Base-by-base conservation (phyloP, 2,113 vertebrate genomes). In the Leptosomus discolor region DNA sequence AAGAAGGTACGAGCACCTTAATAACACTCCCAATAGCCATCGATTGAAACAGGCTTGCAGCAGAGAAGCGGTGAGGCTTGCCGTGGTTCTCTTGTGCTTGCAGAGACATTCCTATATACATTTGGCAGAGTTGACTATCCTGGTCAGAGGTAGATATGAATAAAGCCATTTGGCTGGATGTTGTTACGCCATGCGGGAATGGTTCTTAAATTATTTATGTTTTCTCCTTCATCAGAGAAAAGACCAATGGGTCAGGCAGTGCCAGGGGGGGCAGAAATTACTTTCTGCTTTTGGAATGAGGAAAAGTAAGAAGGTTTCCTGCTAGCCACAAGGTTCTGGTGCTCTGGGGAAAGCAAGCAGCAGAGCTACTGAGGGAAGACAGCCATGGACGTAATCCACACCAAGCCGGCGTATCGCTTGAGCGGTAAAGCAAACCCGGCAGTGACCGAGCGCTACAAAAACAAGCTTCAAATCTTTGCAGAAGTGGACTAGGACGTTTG, bases 41-140 rank as follows among this genome's bases (percentile, higher is more conserved):
- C 2, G 4, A 16, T 0, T 5, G 70, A 45, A 73, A 64, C 4
- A 51, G 43, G 32, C 9, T 43, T 60, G 67, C 54, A 70, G 61
- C 11, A 23, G 43, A 81, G 56, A 51, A 43, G 37, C 1, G 10
- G 41, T 41, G 37, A 77, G 36, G 23, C 37, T 84, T 60, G 68
- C 41, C 8, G 4, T 1, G 1, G 13, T 14, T 61, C 79, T 65
- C n/a, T 53, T 26, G 5, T 0, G 3, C 54, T 78, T 39, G n/a
- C 37, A 60, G 82, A 88, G 32, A 34, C 24, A 8, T 45, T 88
- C 64, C 24, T 56, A 0, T 8, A 4, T 8, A 11, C 30, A 27
- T 43, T 12, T 30, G n/a, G 46, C 54, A 64, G 34, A 48, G 54
- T 30, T 4, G 9, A 36, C 43, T 39, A 63, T 19, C 26, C 37